These are phyloP conservation scores for Oscheius sp. DNA, from an alignment of 2,888 invertebrate genomes.

Conservation along the genomic window DNA sequence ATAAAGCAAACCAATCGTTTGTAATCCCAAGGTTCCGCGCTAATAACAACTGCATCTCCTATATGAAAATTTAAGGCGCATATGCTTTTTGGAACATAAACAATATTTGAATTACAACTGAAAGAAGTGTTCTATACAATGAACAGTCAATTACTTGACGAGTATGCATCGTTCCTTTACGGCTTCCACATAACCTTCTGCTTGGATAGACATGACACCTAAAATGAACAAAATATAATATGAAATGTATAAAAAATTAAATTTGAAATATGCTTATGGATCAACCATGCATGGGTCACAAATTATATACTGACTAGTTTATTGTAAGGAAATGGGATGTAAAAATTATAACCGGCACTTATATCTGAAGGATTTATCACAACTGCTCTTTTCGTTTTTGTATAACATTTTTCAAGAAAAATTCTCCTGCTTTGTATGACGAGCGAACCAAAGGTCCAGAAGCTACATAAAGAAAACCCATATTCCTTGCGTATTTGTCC, in stretches of 20 bases:
- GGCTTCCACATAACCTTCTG: background rate
- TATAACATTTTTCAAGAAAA: conserved; percentile 70
- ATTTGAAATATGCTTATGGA: background rate
- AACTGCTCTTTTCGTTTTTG: conserved; percentile 49
- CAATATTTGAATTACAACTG: background rate
- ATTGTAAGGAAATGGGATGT: background rate
- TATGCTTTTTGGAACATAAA: background rate
- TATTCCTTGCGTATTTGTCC: conserved; percentile 75
- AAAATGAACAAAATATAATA: background rate
- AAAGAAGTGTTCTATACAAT: background rate
- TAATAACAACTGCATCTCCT: conserved; percentile 4
- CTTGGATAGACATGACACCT: background rate
- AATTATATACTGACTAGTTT: conserved; percentile 20
- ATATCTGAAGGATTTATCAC: conserved; percentile 1
- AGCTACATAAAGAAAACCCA: conserved; percentile 95
- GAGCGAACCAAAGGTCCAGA: conserved; percentile 96
- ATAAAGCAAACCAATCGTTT: conserved; percentile 10
- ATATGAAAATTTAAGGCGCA: background rate
- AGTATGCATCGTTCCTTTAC: background rate
- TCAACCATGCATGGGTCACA: background rate
- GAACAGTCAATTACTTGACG: background rate
- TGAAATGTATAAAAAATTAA: background rate
- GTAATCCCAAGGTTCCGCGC: conserved; percentile 9
- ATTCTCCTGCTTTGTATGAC: conserved; percentile 96
- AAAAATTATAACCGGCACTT: conserved; percentile 6